A percentile compares a stretch with the other conserved stretches of the same genome.
Conservation (phyloP, 2,888 invertebrate genomes). For the Osmoderma eremita region DNA sequence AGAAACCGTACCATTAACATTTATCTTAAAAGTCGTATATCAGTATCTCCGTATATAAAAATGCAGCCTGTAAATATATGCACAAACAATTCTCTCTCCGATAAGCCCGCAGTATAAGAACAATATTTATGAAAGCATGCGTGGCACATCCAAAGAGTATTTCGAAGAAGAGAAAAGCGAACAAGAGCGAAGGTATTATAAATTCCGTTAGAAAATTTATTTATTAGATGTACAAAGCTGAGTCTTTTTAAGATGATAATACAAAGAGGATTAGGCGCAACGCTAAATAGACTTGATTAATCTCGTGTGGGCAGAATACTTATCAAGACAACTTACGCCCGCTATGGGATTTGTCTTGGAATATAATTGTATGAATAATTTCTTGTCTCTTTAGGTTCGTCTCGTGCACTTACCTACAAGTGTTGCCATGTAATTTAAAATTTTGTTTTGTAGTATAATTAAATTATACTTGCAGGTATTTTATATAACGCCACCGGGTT, state of each 20-base stretch:
- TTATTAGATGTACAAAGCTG: conserved; percentile 29
- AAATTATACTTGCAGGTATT: conserved; percentile 13
- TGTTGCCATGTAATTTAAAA: conserved; percentile 24
- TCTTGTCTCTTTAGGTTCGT: conserved; percentile 12
- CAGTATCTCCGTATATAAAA: conserved; percentile 17
- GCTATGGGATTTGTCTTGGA: conserved; percentile 31
- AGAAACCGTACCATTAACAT: conserved; percentile 19
- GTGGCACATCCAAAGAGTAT: conserved; percentile 6
- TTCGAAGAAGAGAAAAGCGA: neutral
- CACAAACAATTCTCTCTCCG: conserved; percentile 12
- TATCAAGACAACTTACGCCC: conserved; percentile 35
- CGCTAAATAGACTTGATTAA: conserved; percentile 40
- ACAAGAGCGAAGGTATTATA: conserved; percentile 21
- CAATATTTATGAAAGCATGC: conserved; percentile 20
- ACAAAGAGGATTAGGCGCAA: conserved; percentile 38
- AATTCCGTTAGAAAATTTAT: conserved; percentile 38
- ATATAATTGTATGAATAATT: conserved; percentile 35
- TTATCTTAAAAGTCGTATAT: conserved; percentile 23
- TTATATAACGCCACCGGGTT: neutral
- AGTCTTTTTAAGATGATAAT: conserved; percentile 36
- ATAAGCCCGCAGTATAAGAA: conserved; percentile 11
- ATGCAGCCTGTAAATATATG: conserved; percentile 14
- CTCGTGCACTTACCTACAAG: conserved; percentile 17
- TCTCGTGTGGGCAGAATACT: conserved; percentile 34
- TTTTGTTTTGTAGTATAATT: conserved; percentile 19